Base-by-base conservation (phyloP, 2,113 vertebrate genomes). In the Phyllostomus hastatus region DNA sequence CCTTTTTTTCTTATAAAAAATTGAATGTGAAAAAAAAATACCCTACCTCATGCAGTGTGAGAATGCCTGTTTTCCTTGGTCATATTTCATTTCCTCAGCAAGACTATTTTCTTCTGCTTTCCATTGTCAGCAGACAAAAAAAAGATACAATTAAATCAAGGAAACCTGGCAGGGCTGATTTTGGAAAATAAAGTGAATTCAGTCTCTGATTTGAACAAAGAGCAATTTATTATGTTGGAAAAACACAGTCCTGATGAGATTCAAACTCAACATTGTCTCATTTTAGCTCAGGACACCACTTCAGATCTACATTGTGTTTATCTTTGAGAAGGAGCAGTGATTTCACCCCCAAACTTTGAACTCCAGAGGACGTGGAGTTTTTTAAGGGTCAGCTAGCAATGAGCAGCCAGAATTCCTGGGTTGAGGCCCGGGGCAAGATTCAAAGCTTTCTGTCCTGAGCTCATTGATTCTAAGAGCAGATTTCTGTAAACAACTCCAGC, bases 91-190 rank as follows among this genome's bases (percentile, higher is more conserved):
- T 97, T 97, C 89, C 98, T 97, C 92, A 96, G 93, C 67, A 97
- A 95, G 84, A 94, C n/a, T 80, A 89, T 98, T 97, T 97, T 97
- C 97, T 96, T 97, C 90, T 97, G 69, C 94, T 97, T 97, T 96
- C 84, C 88, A 84, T 97, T 97, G 97, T 95, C 95, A 93, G 90
- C 90, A 97, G 92, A 95, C 95, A 96, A 88, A 96, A 67, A 67
- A 98, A 95, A 93, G 93, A 97, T 95, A 96, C 97, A 97, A 96
- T 98, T 96, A 97, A 96, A 97, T 97, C 80, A 96, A 97, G 97
- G 97, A 98, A 98, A 97, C 52, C 94, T 97, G 97, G 97, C 97
- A 96, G 80, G 15, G 54, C 31, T 20, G 83, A 91, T 97, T 98
- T 97, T 96, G 97, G 97, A 97, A 98, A 98, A 97, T 96, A 69